phyloP scores from a whole-genome alignment of 2,888 invertebrate species.

The Argynnis bischoffii region DNA sequence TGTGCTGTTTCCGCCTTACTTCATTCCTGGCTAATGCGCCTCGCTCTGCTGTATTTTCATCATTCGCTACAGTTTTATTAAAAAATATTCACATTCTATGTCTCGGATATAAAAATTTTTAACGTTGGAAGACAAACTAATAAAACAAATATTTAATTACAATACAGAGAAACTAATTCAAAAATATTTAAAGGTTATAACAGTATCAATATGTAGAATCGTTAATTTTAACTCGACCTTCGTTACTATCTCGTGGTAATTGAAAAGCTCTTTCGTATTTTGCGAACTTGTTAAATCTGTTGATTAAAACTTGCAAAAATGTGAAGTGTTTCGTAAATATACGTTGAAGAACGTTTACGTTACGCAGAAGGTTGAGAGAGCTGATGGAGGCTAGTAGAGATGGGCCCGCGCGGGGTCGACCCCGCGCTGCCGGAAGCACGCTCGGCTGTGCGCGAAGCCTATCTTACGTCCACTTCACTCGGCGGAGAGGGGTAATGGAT shows the following conservation, averaged over 20 bases:
- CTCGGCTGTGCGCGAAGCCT: conserved; percentile 6
- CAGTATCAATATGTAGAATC: no score
- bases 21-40: conserved; percentile 21
- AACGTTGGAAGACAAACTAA: not conserved
- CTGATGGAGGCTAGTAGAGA: conserved; percentile 1
- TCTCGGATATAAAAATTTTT: not conserved
- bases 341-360: no score
- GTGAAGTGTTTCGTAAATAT: no score
- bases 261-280: no score
- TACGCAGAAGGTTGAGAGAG: not conserved
- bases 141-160: no score
- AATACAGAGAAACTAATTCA: no score
- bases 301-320: no score
- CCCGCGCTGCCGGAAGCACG: conserved; percentile 9
- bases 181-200: no score
- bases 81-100: conserved; percentile 12
- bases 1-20: conserved; percentile 22
- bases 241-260: no score
- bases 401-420: not conserved
- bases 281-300: no score
- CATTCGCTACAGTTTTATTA: conserved; percentile 15
- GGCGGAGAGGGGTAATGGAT: conserved; percentile 17
- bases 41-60: conserved; percentile 26
- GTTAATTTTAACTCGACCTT: no score
- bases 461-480: conserved; percentile 10